Evolutionary conservation across 2,113 vertebrate genomes (phyloP).

Genomic region (Oreocharis arfaki): DNA sequence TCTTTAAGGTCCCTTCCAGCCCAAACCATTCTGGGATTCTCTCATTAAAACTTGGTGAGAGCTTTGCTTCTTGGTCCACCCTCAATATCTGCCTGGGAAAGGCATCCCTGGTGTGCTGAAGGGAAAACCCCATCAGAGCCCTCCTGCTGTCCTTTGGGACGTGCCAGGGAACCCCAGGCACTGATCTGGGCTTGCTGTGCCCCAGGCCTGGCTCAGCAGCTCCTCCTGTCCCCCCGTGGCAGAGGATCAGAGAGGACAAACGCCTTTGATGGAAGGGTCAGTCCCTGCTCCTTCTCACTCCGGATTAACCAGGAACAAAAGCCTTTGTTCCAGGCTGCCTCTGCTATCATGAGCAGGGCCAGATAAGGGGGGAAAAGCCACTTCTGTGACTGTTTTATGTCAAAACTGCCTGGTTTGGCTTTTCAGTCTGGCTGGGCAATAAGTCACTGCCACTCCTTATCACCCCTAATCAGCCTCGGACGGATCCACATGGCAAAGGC

Average conservation of each 20-base stretch:
- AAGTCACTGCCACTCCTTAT: not conserved
- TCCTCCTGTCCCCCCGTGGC: not conserved
- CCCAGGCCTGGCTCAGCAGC: not conserved
- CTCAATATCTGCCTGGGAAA: accelerated
- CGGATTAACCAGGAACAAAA: not conserved
- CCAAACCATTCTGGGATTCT: not conserved
- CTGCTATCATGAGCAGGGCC: not conserved
- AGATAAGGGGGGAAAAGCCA: not conserved
- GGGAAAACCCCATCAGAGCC: not conserved
- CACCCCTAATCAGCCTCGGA: not conserved
- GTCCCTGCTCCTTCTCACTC: not conserved
- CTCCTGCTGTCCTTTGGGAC: not conserved
- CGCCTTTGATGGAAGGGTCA: not conserved
- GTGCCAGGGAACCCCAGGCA: not conserved
- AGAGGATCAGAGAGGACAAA: not conserved
- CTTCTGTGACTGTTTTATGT: not conserved
- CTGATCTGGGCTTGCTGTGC: accelerated
- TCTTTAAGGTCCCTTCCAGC: not conserved
- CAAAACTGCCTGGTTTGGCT: not conserved
- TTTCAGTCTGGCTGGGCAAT: not conserved
- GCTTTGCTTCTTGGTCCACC: not conserved
- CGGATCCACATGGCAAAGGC: not conserved
- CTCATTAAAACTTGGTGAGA: not conserved
- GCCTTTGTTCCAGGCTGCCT: not conserved
- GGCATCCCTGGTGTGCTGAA: not conserved